Evolutionary conservation across 2,113 vertebrate genomes (phyloP).

Genomic region (Larimichthys crocea): DNA sequence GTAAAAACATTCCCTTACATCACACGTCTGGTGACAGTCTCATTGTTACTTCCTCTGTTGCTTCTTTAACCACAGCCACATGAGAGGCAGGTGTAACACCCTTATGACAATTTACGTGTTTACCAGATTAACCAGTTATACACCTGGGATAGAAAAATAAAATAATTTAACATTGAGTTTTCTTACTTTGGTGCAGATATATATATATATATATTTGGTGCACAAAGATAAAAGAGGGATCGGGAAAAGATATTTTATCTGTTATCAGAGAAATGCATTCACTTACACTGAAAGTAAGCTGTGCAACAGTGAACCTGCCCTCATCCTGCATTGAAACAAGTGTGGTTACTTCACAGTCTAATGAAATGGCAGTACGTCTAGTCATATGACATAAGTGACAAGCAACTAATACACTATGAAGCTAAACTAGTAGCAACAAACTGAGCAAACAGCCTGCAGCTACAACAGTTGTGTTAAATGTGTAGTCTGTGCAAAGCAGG

Average conservation of each 20-base stretch:
- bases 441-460: slow-evolving; percentile 6
- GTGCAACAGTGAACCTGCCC: slow-evolving; percentile 61
- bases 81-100: not conserved
- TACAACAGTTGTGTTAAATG: slow-evolving; percentile 9
- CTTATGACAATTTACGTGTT: not conserved
- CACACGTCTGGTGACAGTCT: slow-evolving; percentile 13
- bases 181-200: not conserved
- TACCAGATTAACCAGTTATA: not conserved
- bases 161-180: not conserved
- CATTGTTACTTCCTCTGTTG: slow-evolving; percentile 5
- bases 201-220: not conserved
- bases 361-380: slow-evolving; percentile 32
- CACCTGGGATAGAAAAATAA: not conserved
- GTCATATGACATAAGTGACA: slow-evolving; percentile 31
- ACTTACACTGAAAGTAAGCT: slow-evolving; percentile 66
- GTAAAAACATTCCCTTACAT: slow-evolving; percentile 53
- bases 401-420: slow-evolving; percentile 37
- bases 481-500: not conserved
- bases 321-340: slow-evolving; percentile 68
- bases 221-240: not conserved
- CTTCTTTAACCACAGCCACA: slow-evolving; percentile 7
- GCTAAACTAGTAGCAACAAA: slow-evolving; percentile 36
- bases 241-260: not conserved
- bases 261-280: slow-evolving; percentile 4
- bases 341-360: slow-evolving; percentile 48